These are phyloP conservation scores for Synergus japonicus DNA, from an alignment of 2,888 invertebrate genomes.

Conservation along the genomic window DNA sequence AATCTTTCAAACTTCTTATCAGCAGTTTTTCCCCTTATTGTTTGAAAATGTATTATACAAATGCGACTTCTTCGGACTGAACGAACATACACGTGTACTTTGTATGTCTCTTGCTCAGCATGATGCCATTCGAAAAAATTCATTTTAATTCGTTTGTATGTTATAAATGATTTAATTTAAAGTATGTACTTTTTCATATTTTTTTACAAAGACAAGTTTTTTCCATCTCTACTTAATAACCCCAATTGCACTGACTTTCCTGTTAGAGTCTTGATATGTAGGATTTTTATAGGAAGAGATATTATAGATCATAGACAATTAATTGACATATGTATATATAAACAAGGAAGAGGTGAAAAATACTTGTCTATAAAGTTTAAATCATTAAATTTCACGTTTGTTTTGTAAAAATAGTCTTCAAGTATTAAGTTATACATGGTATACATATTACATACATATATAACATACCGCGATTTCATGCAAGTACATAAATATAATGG, in stretches of 20 bases:
- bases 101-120: constrained; percentile 36
- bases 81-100: constrained; percentile 31
- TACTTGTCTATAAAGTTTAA: not conserved
- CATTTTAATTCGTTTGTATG: constrained; percentile 10
- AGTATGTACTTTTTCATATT: too few relatives aligned
- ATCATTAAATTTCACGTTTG: not conserved
- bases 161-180: not conserved
- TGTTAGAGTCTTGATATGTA: not conserved
- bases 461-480: too few relatives aligned
- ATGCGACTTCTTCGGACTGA: not conserved
- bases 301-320: not conserved
- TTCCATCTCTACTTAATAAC: not conserved
- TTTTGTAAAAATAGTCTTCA: too few relatives aligned
- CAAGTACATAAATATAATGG: not conserved
- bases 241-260: not conserved
- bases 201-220: not conserved
- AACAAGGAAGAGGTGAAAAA: not conserved
- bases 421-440: too few relatives aligned
- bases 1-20: constrained; percentile 15
- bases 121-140: constrained; percentile 22
- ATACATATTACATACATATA: too few relatives aligned
- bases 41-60: not conserved
- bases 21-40: not conserved
- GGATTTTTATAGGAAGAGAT: constrained; percentile 11
- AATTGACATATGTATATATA: not conserved